phyloP scores from a whole-genome alignment of 2,113 vertebrate species.

The Chinchilla lanigera region DNA sequence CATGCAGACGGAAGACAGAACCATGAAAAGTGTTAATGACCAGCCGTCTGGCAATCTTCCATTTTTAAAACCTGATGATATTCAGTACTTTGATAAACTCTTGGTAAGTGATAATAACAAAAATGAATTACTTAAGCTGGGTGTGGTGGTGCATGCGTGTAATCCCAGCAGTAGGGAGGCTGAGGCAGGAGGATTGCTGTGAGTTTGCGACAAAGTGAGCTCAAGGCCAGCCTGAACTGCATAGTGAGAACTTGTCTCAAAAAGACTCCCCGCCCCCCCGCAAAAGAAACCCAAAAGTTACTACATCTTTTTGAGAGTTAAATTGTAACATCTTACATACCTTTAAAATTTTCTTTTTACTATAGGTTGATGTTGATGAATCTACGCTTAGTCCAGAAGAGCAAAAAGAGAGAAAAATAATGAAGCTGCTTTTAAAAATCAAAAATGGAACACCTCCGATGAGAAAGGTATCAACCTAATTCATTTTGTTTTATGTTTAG shows the following conservation, averaged over 20 bases:
- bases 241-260: too few relatives aligned
- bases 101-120: constrained; percentile 88
- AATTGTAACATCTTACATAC: not conserved
- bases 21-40: constrained; percentile 97
- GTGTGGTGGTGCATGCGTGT: too few relatives aligned
- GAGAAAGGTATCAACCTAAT: constrained; percentile 90
- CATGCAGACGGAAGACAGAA: constrained; percentile 97
- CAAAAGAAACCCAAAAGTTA: too few relatives aligned
- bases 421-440: constrained; percentile 99
- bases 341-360: constrained; percentile 53
- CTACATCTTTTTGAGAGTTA: constrained; percentile 23
- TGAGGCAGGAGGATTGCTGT: too few relatives aligned
- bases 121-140: not conserved
- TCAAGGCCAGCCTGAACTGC: too few relatives aligned
- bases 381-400: constrained; percentile 98
- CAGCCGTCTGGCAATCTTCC: constrained; percentile 99
- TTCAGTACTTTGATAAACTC: constrained; percentile 99
- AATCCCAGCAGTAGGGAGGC: too few relatives aligned
- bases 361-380: constrained; percentile 98
- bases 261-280: too few relatives aligned
- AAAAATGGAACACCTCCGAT: constrained; percentile 99
- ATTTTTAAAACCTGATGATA: constrained; percentile 99
- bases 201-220: too few relatives aligned
- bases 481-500: not conserved
- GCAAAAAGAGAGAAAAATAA: constrained; percentile 99